Evolutionary conservation across 2,797 vertebrate genomes (phyloP), one percentile per base, ranked within the genome.

Genomic region (Vireo griseus): DNA sequence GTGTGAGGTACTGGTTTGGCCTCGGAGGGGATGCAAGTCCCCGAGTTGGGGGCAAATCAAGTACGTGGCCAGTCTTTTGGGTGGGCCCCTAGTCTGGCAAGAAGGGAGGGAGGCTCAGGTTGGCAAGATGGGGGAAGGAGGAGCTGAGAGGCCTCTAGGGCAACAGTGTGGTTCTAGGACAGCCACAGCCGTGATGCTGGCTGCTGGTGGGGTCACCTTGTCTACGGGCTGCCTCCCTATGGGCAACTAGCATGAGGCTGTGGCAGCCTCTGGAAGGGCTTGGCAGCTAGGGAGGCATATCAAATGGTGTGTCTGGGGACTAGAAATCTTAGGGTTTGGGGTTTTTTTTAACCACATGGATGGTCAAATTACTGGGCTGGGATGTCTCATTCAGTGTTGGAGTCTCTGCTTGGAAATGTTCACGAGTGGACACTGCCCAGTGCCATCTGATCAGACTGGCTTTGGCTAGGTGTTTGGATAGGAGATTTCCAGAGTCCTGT

Each of bases 351-450:
- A 35, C 31, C 1, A 3, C 6, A 1, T 15, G 16, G 2, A 6
- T 66, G 24, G 11, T 52, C 24, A 54, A 25, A 69, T 52, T 66
- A n/a, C 5, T 24, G 44, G 5, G 3, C 39, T 5, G 2, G 17
- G 17, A 33, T 80, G 45, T 76, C 48, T 44, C 0, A 0, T 2
- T 3, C 14, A 22, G 20, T 74, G 25, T 9, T 42, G 57, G 35
- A 59, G 4, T 25, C 28, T 66, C 22, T 68, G 29, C 29, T 79
- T 86, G 63, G 65, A 73, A 48, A 16, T 16, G 6, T 48, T 86
- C 4, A 3, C 0, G 0, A 48, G 16, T 45, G 50, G 31, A 37
- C 2, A 2, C 7, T 2, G 2, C 26, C 16, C 1, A 1, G 4
- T 50, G 31, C 39, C 1, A 2, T 79, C 52, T 69, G 13, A 48